Conservation (phyloP, 2,797 vertebrate species). For the Squalus acanthias region DNA sequence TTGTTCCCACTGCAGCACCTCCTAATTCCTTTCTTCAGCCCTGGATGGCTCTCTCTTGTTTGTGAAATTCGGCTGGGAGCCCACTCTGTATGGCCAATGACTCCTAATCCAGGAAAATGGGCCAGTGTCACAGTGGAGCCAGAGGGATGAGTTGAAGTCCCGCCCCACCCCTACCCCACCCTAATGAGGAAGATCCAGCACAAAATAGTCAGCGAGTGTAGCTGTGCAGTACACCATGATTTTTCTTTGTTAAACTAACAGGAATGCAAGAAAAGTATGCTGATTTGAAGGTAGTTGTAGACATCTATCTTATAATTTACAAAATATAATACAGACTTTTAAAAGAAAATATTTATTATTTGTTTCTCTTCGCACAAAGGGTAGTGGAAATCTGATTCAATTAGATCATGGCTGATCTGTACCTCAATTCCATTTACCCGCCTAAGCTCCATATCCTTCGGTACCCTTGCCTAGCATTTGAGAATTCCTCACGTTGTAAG, state of each 20-base stretch:
- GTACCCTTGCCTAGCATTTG: neutral
- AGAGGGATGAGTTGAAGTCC: too few species aligned
- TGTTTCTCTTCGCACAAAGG: neutral
- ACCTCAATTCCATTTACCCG: neutral
- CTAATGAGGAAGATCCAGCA: too few species aligned
- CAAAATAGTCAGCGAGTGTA: too few species aligned
- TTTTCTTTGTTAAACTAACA: neutral
- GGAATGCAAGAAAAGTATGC: neutral
- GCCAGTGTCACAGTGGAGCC: too few species aligned
- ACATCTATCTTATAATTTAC: neutral
- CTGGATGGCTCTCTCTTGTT: too few species aligned
- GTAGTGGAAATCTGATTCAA: neutral
- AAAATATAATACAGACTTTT: neutral
- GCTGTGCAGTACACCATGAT: neutral
- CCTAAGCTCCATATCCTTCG: neutral
- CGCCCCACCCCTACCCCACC: too few species aligned
- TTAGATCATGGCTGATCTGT: neutral
- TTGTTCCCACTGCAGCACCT: too few species aligned
- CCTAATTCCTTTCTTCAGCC: too few species aligned
- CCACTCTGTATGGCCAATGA: too few species aligned
- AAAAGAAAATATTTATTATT: neutral
- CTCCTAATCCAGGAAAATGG: too few species aligned
- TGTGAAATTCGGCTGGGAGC: too few species aligned
- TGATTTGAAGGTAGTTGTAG: neutral
- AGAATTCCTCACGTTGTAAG: neutral